Conservation (phyloP, 1,140 invertebrate genomes). For the Camponotus pennsylvanicus region DNA sequence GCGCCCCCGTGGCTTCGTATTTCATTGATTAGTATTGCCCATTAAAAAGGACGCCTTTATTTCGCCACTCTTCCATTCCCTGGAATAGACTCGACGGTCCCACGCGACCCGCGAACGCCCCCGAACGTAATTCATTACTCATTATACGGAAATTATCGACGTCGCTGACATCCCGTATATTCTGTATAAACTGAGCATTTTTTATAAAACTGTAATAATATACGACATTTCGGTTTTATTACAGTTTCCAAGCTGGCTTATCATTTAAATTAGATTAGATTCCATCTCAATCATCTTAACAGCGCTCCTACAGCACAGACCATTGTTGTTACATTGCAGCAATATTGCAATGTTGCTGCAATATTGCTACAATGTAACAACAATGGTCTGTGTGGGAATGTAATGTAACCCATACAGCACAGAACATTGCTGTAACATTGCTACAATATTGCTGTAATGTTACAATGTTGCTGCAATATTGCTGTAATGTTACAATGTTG, state of each 20-base stretch:
- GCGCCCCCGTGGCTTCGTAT: conserved; percentile 78
- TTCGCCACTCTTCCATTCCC: conserved; percentile 73
- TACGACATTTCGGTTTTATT: not conserved
- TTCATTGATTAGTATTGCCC: conserved; percentile 86
- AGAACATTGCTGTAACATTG: too few species aligned
- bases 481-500: too few species aligned
- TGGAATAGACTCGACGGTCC: conserved; percentile 59
- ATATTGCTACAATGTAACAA: too few species aligned
- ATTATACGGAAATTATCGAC: conserved; percentile 17
- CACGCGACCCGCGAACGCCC: conserved; percentile 18
- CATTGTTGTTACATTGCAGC: too few species aligned
- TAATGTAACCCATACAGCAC: too few species aligned
- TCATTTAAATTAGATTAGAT: not conserved
- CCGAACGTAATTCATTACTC: not conserved
- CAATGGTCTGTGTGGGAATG: too few species aligned
- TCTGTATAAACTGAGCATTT: not conserved
- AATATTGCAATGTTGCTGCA: too few species aligned
- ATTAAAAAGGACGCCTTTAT: conserved; percentile 84
- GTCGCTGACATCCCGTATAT: not conserved
- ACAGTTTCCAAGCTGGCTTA: not conserved
- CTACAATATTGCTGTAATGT: too few species aligned
- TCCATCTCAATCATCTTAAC: not conserved
- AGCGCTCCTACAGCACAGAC: not conserved
- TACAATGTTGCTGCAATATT: too few species aligned
- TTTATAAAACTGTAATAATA: not conserved